Conservation (phyloP, 2,113 vertebrate species). For the Petromus typicus region DNA sequence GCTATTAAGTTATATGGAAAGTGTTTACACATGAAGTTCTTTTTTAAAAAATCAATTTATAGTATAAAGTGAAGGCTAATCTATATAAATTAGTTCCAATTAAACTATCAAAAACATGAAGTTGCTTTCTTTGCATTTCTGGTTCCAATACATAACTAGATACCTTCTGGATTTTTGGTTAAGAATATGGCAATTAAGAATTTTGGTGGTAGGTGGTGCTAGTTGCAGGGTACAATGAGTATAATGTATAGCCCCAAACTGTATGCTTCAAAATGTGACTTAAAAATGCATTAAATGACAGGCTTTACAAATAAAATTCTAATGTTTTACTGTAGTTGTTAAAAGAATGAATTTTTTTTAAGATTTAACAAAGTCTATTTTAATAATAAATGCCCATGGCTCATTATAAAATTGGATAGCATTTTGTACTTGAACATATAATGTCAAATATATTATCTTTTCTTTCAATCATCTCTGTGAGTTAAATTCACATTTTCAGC, state of each 20-base stretch:
- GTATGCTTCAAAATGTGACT: neutral
- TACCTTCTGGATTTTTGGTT: neutral
- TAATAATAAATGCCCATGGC: neutral
- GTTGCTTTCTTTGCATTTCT: neutral
- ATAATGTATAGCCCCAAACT: neutral
- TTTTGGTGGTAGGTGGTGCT: neutral
- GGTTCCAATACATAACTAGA: neutral
- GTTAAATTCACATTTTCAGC: neutral
- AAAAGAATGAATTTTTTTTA: neutral
- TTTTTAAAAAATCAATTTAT: neutral
- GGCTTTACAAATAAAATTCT: neutral
- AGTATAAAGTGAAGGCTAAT: neutral
- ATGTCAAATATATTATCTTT: neutral
- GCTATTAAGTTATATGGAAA: neutral
- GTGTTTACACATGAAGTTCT: neutral
- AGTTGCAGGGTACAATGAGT: neutral
- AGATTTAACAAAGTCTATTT: neutral
- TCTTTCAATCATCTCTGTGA: neutral
- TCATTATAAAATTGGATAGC: neutral
- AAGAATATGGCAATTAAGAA: neutral
- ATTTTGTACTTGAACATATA: constrained; percentile 28
- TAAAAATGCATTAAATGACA: too few species aligned
- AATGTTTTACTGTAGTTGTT: neutral
- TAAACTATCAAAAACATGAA: constrained; percentile 3
- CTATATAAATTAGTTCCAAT: neutral